Evolutionary conservation across 2,113 vertebrate species (phyloP).

Genomic region (Polypterus senegalus): DNA sequence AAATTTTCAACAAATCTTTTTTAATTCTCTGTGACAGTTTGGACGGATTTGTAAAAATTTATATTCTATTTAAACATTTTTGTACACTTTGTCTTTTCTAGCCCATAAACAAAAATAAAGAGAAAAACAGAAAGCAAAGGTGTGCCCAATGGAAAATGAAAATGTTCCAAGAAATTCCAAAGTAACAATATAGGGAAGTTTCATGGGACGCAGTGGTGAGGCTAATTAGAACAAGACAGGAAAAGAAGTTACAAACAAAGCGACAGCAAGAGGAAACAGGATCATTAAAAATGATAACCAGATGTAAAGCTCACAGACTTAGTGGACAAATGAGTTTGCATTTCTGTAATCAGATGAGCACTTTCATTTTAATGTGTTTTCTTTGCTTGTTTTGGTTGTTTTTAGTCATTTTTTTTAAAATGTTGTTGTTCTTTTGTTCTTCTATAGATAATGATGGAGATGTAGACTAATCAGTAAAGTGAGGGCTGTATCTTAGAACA

Average conservation of each 20-base stretch:
- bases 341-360: slow-evolving; percentile 23
- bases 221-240: slow-evolving; percentile 50
- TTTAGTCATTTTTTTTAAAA: too few relatives aligned
- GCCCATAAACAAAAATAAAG: too few relatives aligned
- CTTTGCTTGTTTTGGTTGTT: not conserved
- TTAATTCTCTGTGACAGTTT: too few relatives aligned
- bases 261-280: slow-evolving; percentile 19
- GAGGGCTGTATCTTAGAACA: too few relatives aligned
- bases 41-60: too few relatives aligned
- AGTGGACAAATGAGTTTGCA: slow-evolving; percentile 28
- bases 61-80: too few relatives aligned
- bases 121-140: too few relatives aligned
- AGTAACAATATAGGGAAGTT: slow-evolving; percentile 36
- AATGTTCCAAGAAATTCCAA: slow-evolving; percentile 2
- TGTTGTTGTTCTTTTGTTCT: too few relatives aligned
- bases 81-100: too few relatives aligned
- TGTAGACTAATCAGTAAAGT: too few relatives aligned
- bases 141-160: slow-evolving; percentile 8
- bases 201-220: slow-evolving; percentile 54
- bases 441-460: too few relatives aligned
- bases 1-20: too few relatives aligned
- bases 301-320: slow-evolving; percentile 20
- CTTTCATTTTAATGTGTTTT: slow-evolving; percentile 10
- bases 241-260: slow-evolving; percentile 38
- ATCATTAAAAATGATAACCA: slow-evolving; percentile 33